Base-by-base conservation (phyloP, 2,888 invertebrate genomes). In the Scaptodrosophila latifasciaeformis region DNA sequence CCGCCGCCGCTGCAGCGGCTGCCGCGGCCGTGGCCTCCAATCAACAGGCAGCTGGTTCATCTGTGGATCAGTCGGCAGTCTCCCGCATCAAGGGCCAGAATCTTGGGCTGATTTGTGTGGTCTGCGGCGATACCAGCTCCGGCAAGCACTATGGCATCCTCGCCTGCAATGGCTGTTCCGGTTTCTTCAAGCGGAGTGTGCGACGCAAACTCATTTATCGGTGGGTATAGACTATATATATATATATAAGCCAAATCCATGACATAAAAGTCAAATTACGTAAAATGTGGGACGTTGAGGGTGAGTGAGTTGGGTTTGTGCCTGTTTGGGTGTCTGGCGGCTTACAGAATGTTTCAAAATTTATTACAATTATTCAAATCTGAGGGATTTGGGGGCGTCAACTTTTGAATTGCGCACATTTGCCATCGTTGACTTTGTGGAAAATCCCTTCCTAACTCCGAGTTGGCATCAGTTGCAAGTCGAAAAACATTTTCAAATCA, bases 101-200 rank as follows among this genome's bases (percentile, higher is more conserved):
- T 42, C 88, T 91, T 1, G 96, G 97, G 0, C 88, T 98, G 49
- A 93, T 94, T 54, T 99, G 98, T 86, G 95, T 97, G 49, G 98
- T 99, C 1, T 98, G 98, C 81, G 97, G 97, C 0, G 98, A 98
- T 86, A 97, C 97, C 4, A 96, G 96, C 72, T 96, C 96, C 1
- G 98, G 98, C 1, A 98, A 98, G 82, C 98, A 98, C 86, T 98
- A 97, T 86, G 98, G 99, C 0, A 98, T 99, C 81, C 89, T 99
- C 62, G 99, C 99, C 0, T 99, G 99, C 87, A 99, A 99, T 83
- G 99, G 99, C 0, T 99, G 99, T 88, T 97, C 96, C 53, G 99
- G 99, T 0, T 99, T 99, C 89, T 99, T 99, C 89, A 99, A 99
- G 85, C 88, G 99, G 65, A 96, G 96, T 67, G 98, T 99, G 30